A percentile compares a stretch with the other conserved stretches of the same genome.
Conservation (phyloP, 2,888 invertebrate genomes). For the Monoplex corrugatus region DNA sequence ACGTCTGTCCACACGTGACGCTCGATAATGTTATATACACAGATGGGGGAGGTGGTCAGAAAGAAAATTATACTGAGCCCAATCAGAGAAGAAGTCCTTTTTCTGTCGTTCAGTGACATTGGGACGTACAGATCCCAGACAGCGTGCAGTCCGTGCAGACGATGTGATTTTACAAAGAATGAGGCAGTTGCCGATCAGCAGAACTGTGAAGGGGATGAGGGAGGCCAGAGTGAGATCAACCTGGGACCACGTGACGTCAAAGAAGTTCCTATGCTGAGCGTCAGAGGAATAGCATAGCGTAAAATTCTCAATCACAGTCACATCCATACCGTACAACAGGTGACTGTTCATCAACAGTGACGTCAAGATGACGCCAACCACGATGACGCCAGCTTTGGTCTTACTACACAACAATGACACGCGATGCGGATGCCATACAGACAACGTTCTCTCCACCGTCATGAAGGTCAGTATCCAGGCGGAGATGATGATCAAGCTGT, state of each 20-base stretch:
- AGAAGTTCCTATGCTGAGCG: conserved; percentile 59
- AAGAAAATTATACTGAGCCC: conserved; percentile 53
- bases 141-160: conserved; percentile 56
- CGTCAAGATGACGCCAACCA: conserved; percentile 57
- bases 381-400: conserved; percentile 53
- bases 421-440: conserved; percentile 68
- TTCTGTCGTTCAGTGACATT: conserved; percentile 40
- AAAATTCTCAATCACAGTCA: conserved; percentile 48
- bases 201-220: conserved; percentile 67
- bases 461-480: conserved; percentile 74
- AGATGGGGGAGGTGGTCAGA: conserved; percentile 55
- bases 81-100: conserved; percentile 53
- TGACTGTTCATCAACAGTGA: conserved; percentile 62
- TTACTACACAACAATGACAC: conserved; percentile 63
- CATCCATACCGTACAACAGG: conserved; percentile 62
- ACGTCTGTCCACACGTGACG: neutral
- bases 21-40: conserved; percentile 53
- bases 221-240: conserved; percentile 69
- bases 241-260: conserved; percentile 66
- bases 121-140: conserved; percentile 43
- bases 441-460: conserved; percentile 69
- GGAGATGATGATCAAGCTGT: conserved; percentile 66
- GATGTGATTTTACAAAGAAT: conserved; percentile 67
- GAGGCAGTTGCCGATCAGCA: conserved; percentile 69
- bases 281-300: conserved; percentile 27